Conservation (phyloP, 2,797 vertebrate species). For the Oreonectes daqikongensis region DNA sequence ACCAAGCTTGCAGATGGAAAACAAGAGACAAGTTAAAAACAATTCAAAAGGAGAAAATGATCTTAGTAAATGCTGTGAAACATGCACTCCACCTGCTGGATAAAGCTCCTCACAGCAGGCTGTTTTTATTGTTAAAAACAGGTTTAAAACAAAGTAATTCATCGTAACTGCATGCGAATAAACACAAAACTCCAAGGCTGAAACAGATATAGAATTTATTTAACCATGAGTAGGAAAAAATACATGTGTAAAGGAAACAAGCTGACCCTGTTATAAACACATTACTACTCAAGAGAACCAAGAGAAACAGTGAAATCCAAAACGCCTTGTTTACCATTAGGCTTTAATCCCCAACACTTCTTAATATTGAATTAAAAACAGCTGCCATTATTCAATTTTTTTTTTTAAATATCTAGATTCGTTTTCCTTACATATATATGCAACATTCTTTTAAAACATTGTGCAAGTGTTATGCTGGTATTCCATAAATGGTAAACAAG, state of each 20-base stretch:
- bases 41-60: not conserved
- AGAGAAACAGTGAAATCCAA: constrained; percentile 75
- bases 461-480: constrained; percentile 87
- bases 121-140: no score
- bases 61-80: not conserved
- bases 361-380: constrained; percentile 81
- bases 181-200: constrained; percentile 73
- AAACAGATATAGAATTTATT: constrained; percentile 91
- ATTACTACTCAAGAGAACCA: constrained; percentile 80
- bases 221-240: constrained; percentile 88
- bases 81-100: constrained; percentile 48
- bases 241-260: constrained; percentile 86
- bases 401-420: constrained; percentile 63
- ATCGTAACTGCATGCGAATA: not conserved
- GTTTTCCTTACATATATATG: constrained; percentile 62
- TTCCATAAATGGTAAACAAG: constrained; percentile 87
- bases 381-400: constrained; percentile 73
- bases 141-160: no score
- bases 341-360: constrained; percentile 74
- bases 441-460: constrained; percentile 70
- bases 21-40: not conserved
- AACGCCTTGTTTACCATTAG: constrained; percentile 87
- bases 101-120: not conserved
- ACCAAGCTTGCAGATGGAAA: not conserved
- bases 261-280: constrained; percentile 90